Evolutionary conservation across 2,888 invertebrate genomes (phyloP).

Genomic region (Megalurothrips usitatus): DNA sequence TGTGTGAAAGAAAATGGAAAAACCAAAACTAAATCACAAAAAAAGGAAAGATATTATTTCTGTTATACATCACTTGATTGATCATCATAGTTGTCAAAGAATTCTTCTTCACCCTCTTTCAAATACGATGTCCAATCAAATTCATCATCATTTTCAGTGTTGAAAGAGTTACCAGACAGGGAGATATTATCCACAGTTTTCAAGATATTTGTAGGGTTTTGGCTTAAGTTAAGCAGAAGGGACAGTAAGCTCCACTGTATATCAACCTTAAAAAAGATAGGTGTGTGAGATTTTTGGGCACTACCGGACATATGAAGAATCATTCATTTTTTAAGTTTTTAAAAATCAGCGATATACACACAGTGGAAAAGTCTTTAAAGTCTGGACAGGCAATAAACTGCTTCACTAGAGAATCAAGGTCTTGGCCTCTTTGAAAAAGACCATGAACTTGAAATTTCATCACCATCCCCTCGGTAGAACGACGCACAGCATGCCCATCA

Average conservation of each 20-base stretch:
- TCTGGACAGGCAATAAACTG: neutral
- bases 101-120: neutral
- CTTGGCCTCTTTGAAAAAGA: neutral
- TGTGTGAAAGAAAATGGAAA: neutral
- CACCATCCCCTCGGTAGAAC: neutral
- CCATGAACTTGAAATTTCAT: neutral
- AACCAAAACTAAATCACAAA: neutral
- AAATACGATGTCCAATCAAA: constrained; percentile 6
- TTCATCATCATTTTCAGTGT: neutral
- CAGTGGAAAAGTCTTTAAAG: neutral
- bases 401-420: neutral
- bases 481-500: neutral
- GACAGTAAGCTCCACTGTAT: neutral
- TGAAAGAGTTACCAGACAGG: neutral
- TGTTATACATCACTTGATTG: neutral
- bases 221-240: neutral
- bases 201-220: neutral
- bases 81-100: neutral
- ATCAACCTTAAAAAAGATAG: neutral
- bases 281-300: too few relatives aligned
- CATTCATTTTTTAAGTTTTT: neutral
- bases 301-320: too few relatives aligned
- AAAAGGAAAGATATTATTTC: neutral
- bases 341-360: neutral
- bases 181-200: neutral